Evolutionary conservation across 2,797 vertebrate species (phyloP).

Genomic region (Leucoraja ocellata): DNA sequence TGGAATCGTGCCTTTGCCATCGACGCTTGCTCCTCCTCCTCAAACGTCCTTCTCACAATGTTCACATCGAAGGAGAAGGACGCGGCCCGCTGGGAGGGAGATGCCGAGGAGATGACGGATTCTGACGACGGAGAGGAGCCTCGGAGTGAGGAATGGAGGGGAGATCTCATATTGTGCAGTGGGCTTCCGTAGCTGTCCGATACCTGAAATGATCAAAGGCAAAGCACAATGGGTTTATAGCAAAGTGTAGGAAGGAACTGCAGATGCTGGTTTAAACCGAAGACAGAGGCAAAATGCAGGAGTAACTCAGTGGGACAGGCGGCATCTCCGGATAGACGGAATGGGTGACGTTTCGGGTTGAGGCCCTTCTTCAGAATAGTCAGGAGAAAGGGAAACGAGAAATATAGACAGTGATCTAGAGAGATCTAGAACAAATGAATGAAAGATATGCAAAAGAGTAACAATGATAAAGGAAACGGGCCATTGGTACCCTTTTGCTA

Average conservation of each 20-base stretch:
- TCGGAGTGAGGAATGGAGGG: constrained; percentile 58
- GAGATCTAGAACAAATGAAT: too few relatives aligned
- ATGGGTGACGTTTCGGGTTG: too few relatives aligned
- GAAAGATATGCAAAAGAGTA: too few relatives aligned
- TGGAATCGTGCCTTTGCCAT: constrained; percentile 63
- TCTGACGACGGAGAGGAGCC: constrained; percentile 59
- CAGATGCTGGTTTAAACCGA: too few relatives aligned
- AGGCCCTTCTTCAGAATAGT: too few relatives aligned
- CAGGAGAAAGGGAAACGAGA: too few relatives aligned
- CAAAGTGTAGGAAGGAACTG: background rate
- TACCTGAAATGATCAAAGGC: constrained; percentile 45
- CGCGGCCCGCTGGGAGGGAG: constrained; percentile 48
- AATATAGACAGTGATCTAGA: too few relatives aligned
- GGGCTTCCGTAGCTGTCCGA: constrained; percentile 59
- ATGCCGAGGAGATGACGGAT: constrained; percentile 48
- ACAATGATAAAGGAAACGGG: too few relatives aligned
- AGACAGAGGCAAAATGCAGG: too few relatives aligned
- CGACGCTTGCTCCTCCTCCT: constrained; percentile 56
- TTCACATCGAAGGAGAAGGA: constrained; percentile 68
- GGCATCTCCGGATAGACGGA: too few relatives aligned
- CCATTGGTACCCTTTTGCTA: too few relatives aligned
- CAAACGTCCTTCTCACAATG: constrained; percentile 55
- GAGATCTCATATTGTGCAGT: constrained; percentile 58
- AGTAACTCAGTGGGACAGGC: too few relatives aligned
- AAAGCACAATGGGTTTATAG: background rate